Evolutionary conservation across 2,113 vertebrate species (phyloP).

Genomic region (Myotis brandtii): DNA sequence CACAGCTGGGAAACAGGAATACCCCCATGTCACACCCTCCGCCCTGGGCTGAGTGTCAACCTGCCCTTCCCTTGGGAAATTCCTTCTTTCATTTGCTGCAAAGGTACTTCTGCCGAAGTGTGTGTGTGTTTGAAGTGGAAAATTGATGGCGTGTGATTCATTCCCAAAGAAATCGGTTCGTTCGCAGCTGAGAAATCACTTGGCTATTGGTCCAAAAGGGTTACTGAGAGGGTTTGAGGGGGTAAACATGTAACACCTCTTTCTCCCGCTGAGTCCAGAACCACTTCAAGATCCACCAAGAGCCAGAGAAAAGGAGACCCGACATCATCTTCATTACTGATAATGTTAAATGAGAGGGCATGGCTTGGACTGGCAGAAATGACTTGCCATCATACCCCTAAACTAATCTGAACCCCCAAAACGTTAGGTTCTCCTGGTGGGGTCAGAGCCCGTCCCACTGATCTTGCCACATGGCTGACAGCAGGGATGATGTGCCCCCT

Average conservation of each 20-base stretch:
- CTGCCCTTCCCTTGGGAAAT: slow-evolving; percentile 55
- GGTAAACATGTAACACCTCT: neutral
- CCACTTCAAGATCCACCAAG: neutral
- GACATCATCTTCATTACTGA: neutral
- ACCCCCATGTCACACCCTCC: slow-evolving; percentile 32
- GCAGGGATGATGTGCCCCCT: neutral
- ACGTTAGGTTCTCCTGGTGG: accelerated
- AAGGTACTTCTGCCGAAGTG: slow-evolving; percentile 74
- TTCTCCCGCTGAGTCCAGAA: neutral
- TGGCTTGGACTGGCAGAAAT: neutral
- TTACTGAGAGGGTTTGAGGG: neutral
- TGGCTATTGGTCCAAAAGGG: slow-evolving; percentile 59
- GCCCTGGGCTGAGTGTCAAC: slow-evolving; percentile 39
- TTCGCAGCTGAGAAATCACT: slow-evolving; percentile 78
- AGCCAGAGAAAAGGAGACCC: neutral
- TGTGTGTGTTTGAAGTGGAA: slow-evolving; percentile 80
- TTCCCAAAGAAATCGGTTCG: slow-evolving; percentile 75
- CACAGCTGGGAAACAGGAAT: slow-evolving; percentile 21
- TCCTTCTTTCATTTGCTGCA: slow-evolving; percentile 72
- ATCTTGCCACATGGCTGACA: neutral
- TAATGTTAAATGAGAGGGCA: neutral
- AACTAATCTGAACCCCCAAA: neutral
- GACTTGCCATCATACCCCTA: neutral
- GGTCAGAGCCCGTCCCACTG: neutral
- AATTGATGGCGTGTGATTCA: slow-evolving; percentile 77